Percentiles rank a stretch among this genome's conserved stretches.
Evolutionary conservation across 2,797 vertebrate species (phyloP).

Genomic region (Melanogrammus aeglefinus): DNA sequence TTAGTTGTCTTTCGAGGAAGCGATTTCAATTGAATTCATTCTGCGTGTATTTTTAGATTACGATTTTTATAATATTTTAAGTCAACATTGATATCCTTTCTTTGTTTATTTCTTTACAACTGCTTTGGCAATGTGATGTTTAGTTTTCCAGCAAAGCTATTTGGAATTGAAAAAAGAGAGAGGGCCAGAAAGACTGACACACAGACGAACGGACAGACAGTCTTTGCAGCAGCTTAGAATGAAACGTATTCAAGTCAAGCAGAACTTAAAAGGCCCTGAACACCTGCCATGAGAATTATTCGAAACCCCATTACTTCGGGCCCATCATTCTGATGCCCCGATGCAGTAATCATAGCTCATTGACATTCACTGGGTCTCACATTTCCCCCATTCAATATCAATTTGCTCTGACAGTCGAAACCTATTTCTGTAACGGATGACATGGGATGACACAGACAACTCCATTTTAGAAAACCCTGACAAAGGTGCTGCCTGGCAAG

Average conservation of each 20-base stretch:
- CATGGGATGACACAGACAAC: constrained; percentile 52
- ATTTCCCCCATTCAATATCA: constrained; percentile 49
- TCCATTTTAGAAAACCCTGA: constrained; percentile 27
- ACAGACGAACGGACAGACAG: background rate
- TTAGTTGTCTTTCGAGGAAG: no score
- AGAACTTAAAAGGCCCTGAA: constrained; percentile 8
- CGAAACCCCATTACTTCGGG: constrained; percentile 44
- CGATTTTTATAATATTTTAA: no score
- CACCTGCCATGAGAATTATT: constrained; percentile 40
- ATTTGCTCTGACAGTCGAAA: constrained; percentile 56
- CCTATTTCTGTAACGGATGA: constrained; percentile 57
- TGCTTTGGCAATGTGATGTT: no score
- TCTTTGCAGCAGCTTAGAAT: background rate
- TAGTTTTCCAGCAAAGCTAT: no score
- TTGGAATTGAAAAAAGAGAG: background rate
- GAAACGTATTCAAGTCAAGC: background rate
- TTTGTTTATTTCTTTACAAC: no score
- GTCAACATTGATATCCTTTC: no score
- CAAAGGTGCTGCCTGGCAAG: constrained; percentile 9
- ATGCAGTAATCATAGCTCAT: constrained; percentile 61
- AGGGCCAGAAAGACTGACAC: background rate
- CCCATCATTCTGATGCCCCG: constrained; percentile 67
- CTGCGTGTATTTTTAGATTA: no score
- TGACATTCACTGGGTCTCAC: constrained; percentile 55
- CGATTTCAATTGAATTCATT: no score